Percentiles rank a stretch among this genome's conserved stretches.
Evolutionary conservation across 2,888 invertebrate species (phyloP).

Genomic region (Lasius platythorax): DNA sequence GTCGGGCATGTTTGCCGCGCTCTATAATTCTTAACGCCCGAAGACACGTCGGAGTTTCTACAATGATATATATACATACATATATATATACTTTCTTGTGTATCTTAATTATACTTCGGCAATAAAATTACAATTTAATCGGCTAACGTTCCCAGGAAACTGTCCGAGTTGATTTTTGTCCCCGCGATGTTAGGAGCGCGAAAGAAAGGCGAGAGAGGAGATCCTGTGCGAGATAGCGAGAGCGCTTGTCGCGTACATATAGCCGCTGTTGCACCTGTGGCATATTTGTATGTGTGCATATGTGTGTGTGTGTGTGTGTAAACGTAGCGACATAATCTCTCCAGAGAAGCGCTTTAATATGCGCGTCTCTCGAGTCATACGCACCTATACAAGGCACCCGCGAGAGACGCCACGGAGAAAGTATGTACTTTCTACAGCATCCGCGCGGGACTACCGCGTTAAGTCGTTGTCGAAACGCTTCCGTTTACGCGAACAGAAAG

Average conservation of each 20-base stretch:
- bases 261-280: slow-evolving; percentile 40
- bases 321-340: slow-evolving; percentile 52
- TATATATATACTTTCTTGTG: slow-evolving; percentile 23
- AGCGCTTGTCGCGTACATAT: slow-evolving; percentile 5
- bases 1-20: slow-evolving; percentile 14
- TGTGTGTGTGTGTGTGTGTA: not conserved
- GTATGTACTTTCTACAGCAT: slow-evolving; percentile 81
- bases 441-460: slow-evolving; percentile 63
- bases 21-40: slow-evolving; percentile 33
- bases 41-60: slow-evolving; percentile 28
- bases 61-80: slow-evolving; percentile 1
- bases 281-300: not conserved
- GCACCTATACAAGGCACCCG: slow-evolving; percentile 57
- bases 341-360: slow-evolving; percentile 51
- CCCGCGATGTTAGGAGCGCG: slow-evolving; percentile 27
- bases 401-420: slow-evolving; percentile 75
- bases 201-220: slow-evolving; percentile 45
- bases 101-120: slow-evolving; percentile 39
- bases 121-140: slow-evolving; percentile 20
- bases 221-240: slow-evolving; percentile 45
- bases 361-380: slow-evolving; percentile 58
- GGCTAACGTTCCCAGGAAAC: slow-evolving; percentile 21
- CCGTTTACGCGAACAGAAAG: slow-evolving; percentile 31
- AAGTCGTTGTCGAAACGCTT: slow-evolving; percentile 66
- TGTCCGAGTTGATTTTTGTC: slow-evolving; percentile 43